Evolutionary conservation across 1,140 invertebrate species (phyloP).

Genomic region (Oryctes rhinoceros): DNA sequence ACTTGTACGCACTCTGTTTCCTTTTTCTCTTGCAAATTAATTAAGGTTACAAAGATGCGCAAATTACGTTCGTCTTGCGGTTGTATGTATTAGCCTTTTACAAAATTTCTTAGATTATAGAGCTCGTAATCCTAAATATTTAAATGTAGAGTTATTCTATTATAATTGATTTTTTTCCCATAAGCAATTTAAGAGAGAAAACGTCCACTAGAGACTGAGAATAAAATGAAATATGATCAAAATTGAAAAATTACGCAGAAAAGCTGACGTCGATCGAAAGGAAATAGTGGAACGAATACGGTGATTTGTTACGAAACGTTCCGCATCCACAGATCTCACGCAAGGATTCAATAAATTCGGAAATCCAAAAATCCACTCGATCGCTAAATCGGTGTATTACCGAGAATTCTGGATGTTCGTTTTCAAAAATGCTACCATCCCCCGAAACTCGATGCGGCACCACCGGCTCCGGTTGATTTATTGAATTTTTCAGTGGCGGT

Average conservation of each 20-base stretch:
- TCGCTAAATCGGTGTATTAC: slow-evolving; percentile 23
- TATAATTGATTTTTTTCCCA: too few species aligned
- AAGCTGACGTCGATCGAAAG: neutral
- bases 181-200: too few species aligned
- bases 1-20: too few species aligned
- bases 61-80: too few species aligned
- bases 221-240: neutral
- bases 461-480: slow-evolving; percentile 10
- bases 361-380: slow-evolving; percentile 36
- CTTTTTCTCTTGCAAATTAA: too few species aligned
- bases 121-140: too few species aligned
- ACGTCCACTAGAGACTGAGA: neutral
- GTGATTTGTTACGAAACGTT: slow-evolving; percentile 21
- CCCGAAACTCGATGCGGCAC: neutral
- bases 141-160: too few species aligned
- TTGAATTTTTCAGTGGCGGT: slow-evolving; percentile 32
- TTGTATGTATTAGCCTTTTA: too few species aligned
- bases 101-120: too few species aligned
- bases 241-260: slow-evolving; percentile 19
- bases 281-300: neutral
- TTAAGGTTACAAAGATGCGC: too few species aligned
- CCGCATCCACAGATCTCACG: neutral
- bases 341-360: slow-evolving; percentile 33
- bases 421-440: slow-evolving; percentile 1
- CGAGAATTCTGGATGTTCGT: slow-evolving; percentile 24